Evolutionary conservation across 2,888 invertebrate species (phyloP), one percentile per base, ranked within the genome.

Genomic region (Trimorus sp.): DNA sequence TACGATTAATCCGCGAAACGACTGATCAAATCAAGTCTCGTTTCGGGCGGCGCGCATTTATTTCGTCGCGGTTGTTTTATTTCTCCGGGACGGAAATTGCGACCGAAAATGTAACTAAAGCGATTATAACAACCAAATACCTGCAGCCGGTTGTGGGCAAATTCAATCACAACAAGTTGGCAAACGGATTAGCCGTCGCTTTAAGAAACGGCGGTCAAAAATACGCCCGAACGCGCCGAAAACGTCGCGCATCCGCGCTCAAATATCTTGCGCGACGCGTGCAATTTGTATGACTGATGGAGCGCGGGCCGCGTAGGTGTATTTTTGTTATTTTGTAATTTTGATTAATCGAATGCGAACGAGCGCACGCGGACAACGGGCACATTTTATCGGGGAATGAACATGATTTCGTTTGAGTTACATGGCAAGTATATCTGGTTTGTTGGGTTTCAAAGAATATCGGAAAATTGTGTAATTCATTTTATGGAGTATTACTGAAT

Each of bases 351-450:
- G 54, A 76, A 79, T 84, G 84, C 84, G 84, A 86, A 87, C 26
- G 26, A 26, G 26, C 26, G 26, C 1, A 26, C 26, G 26, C 26
- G 26, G 26, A 26, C 26, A 26, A 26, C 26, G 26, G 26, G 26
- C 4, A 3, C 26, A 26, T 1, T 26, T 26, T 26, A 26, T 26
- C 26, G 26, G 88, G 87, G 87, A 89, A 90, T 90, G 90, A 89
- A 89, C 90, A 89, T 90, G 89, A 83, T 77, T 56, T 26, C 26
- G 26, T 26, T 26, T 26, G 26, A 26, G 26, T 26, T 26, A 26
- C 26, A 26, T 26, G 26, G 26, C 26, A 26, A 26, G 26, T 26
- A 3, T 26, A 26, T 26, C 26, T 26, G 26, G 26, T 26, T 26
- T 26, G 4, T 26, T 26, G 26, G 4, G 1, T 26, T 26, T 26